phyloP scores from a whole-genome alignment of 2,888 invertebrate species.

The Globia sparganii region DNA sequence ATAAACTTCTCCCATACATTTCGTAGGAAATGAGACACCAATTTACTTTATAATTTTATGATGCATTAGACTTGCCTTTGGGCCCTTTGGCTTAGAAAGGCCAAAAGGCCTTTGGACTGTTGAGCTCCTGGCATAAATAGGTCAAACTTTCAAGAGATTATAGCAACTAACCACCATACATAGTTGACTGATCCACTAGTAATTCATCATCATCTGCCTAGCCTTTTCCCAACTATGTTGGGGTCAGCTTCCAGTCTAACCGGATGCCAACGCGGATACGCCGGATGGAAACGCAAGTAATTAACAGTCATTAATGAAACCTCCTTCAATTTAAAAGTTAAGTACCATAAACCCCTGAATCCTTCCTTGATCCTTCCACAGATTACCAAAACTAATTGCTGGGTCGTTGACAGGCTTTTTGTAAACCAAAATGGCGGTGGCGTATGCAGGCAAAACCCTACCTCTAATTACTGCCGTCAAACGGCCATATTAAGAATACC shows the following conservation, averaged over 20 bases:
- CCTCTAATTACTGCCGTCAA: conserved; percentile 26
- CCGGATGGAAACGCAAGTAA: neutral
- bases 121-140: neutral
- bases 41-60: neutral
- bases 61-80: neutral
- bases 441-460: conserved; percentile 9
- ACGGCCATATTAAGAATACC: conserved; percentile 21
- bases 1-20: neutral
- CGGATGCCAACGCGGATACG: too few relatives aligned
- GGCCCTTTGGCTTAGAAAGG: too few relatives aligned
- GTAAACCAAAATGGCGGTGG: neutral
- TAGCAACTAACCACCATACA: neutral
- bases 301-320: neutral
- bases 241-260: too few relatives aligned
- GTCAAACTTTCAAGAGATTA: neutral
- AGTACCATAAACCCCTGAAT: neutral
- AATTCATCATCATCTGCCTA: too few relatives aligned
- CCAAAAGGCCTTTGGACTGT: neutral
- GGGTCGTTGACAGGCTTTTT: conserved; percentile 41
- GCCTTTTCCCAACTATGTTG: too few relatives aligned
- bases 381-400: conserved; percentile 41
- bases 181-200: neutral
- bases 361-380: conserved; percentile 7
- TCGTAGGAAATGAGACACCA: neutral
- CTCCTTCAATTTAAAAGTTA: conserved; percentile 15